Evolutionary conservation across 2,888 invertebrate species (phyloP), one percentile per base, ranked within the genome.

Genomic region (Hyles lineata): DNA sequence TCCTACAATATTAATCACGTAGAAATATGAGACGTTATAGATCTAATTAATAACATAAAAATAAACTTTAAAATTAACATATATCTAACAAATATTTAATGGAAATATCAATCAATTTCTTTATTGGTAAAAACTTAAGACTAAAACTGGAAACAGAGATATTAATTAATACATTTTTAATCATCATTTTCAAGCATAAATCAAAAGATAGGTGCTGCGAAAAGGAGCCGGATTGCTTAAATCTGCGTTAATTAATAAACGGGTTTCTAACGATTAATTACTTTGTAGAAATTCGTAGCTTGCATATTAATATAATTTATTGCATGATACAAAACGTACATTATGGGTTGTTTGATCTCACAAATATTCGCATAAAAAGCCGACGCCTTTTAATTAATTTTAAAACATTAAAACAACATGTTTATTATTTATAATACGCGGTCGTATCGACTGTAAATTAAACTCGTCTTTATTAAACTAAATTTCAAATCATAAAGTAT

Each of bases 231-330:
- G 50, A 23, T 15, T 50, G 43, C 43, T 21, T 23, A 67, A 67
- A 67, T 67, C 43, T 50, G 15, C 7, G 8, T 9, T 67, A 50
- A 50, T 50, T 67, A 67, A 67, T 67, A 67, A 67, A 67, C 67
- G 1, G 15, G 67, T 67, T 67, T 67, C 21, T 35, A 43, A 21
- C 23, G 17, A 50, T 67, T 67, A 23, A 43, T n/a, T 7, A 67
- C 23, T 50, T 50, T 50, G 43, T 67, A n/a, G 63, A 63, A 63
- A 63, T 23, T 11, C 43, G 50, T 67, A 23, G 19, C 23, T 43
- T 50, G 35, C n/a, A 32, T 43, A 35, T 21, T 11, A 23, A 43
- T 43, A 43, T 43, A 8, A 67, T 50, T 67, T 67, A 50, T 67
- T 50, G 23, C 17, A 43, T 21, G 35, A 6, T 11, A 43, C 43